phyloP scores from a whole-genome alignment of 1,140 invertebrate genomes.

The Hermetia illucens region DNA sequence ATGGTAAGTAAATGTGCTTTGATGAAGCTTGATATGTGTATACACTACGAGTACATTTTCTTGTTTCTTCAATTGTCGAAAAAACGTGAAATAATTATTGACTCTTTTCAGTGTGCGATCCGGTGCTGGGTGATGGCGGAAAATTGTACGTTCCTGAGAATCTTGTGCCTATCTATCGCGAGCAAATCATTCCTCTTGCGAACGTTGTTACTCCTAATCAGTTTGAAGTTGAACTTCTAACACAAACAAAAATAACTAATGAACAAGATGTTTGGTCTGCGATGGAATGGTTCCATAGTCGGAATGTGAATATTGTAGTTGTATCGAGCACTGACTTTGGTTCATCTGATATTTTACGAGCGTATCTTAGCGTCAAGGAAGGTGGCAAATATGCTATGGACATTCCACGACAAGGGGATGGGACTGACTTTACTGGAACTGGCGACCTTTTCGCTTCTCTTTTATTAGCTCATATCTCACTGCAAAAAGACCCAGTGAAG shows the following conservation, averaged over 20 bases:
- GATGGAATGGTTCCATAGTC: conserved; percentile 62
- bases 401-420: conserved; percentile 51
- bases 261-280: conserved; percentile 54
- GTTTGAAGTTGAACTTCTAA: conserved; percentile 81
- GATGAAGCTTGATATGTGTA: too few species aligned
- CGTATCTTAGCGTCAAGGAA: conserved; percentile 34
- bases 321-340: conserved; percentile 73
- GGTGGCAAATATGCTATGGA: conserved; percentile 39
- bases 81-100: too few species aligned
- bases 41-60: too few species aligned
- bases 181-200: conserved; percentile 72
- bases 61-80: too few species aligned
- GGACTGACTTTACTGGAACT: conserved; percentile 67
- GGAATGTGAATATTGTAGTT: conserved; percentile 71
- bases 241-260: conserved; percentile 53
- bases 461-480: conserved; percentile 71
- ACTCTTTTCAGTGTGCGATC: conserved; percentile 79
- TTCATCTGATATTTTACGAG: conserved; percentile 28
- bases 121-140: conserved; percentile 95
- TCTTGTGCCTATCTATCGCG: conserved; percentile 71
- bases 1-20: conserved; percentile 67
- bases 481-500: conserved; percentile 49
- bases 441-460: conserved; percentile 87
- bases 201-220: conserved; percentile 96
- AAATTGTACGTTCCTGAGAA: conserved; percentile 85